These are phyloP conservation scores for Propithecus coquereli DNA, from an alignment of 2,113 vertebrate species.

Conservation along the genomic window DNA sequence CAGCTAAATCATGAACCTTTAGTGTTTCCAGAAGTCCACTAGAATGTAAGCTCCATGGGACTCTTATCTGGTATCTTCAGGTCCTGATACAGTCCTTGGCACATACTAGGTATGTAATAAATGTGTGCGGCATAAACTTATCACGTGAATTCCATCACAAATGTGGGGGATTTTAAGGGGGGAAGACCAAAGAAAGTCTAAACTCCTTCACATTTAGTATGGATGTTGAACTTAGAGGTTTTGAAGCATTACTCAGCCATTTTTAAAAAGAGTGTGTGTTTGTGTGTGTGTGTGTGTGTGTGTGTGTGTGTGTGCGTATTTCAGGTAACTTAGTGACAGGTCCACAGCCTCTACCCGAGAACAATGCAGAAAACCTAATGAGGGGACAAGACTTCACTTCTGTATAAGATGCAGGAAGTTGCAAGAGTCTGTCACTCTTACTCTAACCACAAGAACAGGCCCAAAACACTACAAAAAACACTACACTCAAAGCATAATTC, in stretches of 20 bases:
- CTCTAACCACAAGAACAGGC: background rate
- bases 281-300: background rate
- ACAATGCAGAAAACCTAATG: background rate
- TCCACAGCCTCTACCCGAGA: background rate
- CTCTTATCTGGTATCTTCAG: background rate
- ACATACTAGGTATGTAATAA: background rate
- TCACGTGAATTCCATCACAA: slow-evolving; percentile 22
- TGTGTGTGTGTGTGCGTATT: background rate
- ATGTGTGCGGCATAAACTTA: background rate
- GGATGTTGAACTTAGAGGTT: background rate
- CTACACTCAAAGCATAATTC: background rate
- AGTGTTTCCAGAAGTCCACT: slow-evolving; percentile 17
- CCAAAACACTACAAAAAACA: background rate
- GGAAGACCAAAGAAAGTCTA: slow-evolving; percentile 36
- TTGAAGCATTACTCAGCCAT: background rate
- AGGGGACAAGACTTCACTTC: background rate
- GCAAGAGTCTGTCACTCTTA: background rate
- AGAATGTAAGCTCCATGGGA: background rate
- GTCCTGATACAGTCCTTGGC: background rate
- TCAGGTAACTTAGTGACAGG: slow-evolving; percentile 18
- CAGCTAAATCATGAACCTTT: slow-evolving; percentile 48
- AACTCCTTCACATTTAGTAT: slow-evolving; percentile 20
- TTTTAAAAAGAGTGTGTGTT: background rate
- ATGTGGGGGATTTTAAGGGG: slow-evolving; percentile 19
- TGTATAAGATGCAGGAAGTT: background rate